These are phyloP conservation scores for Drosophila sordidula DNA, from an alignment of 2,888 invertebrate species.

Conservation along the genomic window DNA sequence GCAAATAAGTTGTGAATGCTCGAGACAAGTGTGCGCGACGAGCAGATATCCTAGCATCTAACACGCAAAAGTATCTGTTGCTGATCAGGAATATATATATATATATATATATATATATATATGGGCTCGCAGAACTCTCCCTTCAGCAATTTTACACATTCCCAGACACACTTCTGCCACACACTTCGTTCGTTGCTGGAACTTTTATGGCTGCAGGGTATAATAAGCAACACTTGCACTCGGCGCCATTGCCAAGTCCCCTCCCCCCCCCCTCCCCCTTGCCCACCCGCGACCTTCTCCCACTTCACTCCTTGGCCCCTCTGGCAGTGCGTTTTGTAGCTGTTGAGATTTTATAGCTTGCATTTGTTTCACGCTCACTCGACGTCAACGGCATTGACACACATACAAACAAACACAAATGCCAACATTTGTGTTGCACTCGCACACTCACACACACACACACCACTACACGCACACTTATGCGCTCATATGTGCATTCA, in stretches of 20 bases:
- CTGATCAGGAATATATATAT: not conserved
- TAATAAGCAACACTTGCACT: slow-evolving; percentile 44
- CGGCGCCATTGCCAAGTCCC: slow-evolving; percentile 9
- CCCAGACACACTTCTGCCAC: too few relatives aligned
- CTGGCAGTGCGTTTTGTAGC: slow-evolving; percentile 61
- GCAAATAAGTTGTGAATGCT: slow-evolving; percentile 42
- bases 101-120: not conserved
- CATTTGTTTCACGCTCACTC: slow-evolving; percentile 82
- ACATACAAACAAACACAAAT: slow-evolving; percentile 64
- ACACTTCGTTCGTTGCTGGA: too few relatives aligned
- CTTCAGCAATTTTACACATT: not conserved
- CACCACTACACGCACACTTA: slow-evolving; percentile 15
- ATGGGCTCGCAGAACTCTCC: not conserved
- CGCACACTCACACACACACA: slow-evolving; percentile 16
- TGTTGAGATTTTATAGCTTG: slow-evolving; percentile 81
- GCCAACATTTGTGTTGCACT: slow-evolving; percentile 64
- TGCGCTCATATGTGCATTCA: slow-evolving; percentile 60
- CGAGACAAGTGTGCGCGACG: not conserved
- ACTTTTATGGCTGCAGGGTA: slow-evolving; percentile 15
- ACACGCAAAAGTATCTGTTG: not conserved
- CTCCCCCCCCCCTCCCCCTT: not conserved
- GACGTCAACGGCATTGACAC: slow-evolving; percentile 79
- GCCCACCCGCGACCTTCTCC: not conserved
- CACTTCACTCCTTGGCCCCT: slow-evolving; percentile 30
- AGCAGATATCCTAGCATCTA: slow-evolving; percentile 1